Conservation (phyloP, 2,888 invertebrate species). For the Apodemia hepburni region DNA sequence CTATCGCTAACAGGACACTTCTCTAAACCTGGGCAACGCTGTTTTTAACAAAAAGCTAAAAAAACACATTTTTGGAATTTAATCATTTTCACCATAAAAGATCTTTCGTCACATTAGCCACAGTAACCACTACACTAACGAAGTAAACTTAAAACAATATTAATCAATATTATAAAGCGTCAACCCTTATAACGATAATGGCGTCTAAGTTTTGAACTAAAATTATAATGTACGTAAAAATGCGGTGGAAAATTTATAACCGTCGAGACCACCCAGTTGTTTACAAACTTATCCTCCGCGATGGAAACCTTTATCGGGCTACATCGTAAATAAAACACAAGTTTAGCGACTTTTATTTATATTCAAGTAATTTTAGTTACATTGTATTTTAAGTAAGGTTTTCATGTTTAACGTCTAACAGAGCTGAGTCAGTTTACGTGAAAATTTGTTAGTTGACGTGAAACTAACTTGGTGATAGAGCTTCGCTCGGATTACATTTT, state of each 20-base stretch:
- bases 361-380: slow-evolving; percentile 12
- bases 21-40: too few species aligned
- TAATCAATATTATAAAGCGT: slow-evolving; percentile 2
- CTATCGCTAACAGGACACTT: too few species aligned
- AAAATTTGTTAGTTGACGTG: not conserved
- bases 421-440: not conserved
- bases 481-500: too few species aligned
- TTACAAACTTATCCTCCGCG: slow-evolving; percentile 10
- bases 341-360: slow-evolving; percentile 14
- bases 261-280: slow-evolving; percentile 14
- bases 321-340: slow-evolving; percentile 11
- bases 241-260: slow-evolving; percentile 12
- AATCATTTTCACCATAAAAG: too few species aligned
- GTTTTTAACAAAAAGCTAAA: too few species aligned
- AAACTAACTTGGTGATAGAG: not conserved
- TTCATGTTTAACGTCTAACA: not conserved
- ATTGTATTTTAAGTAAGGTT: slow-evolving; percentile 2
- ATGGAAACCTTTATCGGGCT: slow-evolving; percentile 10
- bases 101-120: too few species aligned
- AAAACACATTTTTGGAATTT: too few species aligned
- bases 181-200: slow-evolving; percentile 7
- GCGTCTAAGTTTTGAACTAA: slow-evolving; percentile 12
- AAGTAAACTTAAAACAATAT: not conserved
- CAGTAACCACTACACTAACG: too few species aligned
- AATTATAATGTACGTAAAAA: slow-evolving; percentile 15